Conservation (phyloP, 1,140 invertebrate genomes). For the Macrocentrus cingulum region DNA sequence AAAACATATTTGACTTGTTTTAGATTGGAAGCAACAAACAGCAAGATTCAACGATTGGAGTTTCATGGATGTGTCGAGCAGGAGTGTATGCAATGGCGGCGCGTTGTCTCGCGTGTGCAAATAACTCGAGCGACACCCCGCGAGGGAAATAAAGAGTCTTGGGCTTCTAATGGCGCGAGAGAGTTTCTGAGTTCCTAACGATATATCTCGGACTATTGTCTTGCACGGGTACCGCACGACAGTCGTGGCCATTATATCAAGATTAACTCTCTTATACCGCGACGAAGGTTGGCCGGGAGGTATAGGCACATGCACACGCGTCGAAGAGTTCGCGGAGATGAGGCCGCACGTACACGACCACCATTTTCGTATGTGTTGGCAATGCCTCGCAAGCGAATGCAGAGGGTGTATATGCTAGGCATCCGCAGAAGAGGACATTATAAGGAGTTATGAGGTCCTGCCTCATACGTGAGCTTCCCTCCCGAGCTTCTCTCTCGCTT, state of each 20-base stretch:
- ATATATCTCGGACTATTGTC: slow-evolving; percentile 59
- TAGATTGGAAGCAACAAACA: too few species aligned
- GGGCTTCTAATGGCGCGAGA: slow-evolving; percentile 29
- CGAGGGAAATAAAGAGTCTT: slow-evolving; percentile 31
- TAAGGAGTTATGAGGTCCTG: slow-evolving; percentile 59
- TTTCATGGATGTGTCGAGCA: not conserved
- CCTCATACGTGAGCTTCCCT: slow-evolving; percentile 55
- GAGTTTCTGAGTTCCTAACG: slow-evolving; percentile 43
- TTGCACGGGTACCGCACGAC: slow-evolving; percentile 51
- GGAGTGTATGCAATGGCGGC: too few species aligned
- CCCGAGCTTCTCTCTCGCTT: slow-evolving; percentile 9
- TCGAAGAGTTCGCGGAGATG: slow-evolving; percentile 9
- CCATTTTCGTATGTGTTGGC: slow-evolving; percentile 36
- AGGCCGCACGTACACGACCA: slow-evolving; percentile 23
- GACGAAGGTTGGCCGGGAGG: slow-evolving; percentile 18
- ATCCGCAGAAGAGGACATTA: slow-evolving; percentile 59
- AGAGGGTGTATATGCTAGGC: slow-evolving; percentile 55
- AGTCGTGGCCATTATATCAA: slow-evolving; percentile 59
- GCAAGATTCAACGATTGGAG: slow-evolving; percentile 1
- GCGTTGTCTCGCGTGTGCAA: slow-evolving; percentile 10
- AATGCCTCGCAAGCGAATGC: slow-evolving; percentile 41
- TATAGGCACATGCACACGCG: slow-evolving; percentile 17
- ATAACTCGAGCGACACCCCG: slow-evolving; percentile 21
- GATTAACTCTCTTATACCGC: slow-evolving; percentile 57
- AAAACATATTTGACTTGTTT: too few species aligned